Conservation (phyloP, 1,140 invertebrate genomes). For the Dermatophagoides farinae region DNA sequence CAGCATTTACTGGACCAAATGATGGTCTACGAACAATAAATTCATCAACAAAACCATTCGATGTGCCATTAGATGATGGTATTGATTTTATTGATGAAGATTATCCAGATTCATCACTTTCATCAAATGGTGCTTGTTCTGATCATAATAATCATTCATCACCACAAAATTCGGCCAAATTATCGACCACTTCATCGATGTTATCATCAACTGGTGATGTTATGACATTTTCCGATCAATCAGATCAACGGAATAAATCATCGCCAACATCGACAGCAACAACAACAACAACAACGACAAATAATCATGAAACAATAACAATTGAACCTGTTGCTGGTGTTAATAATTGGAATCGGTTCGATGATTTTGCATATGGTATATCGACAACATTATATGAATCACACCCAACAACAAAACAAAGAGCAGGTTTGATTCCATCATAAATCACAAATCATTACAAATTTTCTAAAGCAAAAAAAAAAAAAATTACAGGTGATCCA, state of each 20-base stretch:
- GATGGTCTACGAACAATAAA: constrained; percentile 48
- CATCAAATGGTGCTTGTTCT: not conserved
- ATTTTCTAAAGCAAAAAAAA: not conserved
- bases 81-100: constrained; percentile 47
- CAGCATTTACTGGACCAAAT: constrained; percentile 50
- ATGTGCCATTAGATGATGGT: constrained; percentile 38
- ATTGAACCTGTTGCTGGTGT: constrained; percentile 34
- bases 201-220: not conserved
- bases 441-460: not conserved
- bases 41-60: constrained; percentile 24
- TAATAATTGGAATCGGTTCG: constrained; percentile 42
- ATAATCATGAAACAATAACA: not conserved
- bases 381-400: constrained; percentile 51
- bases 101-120: constrained; percentile 13
- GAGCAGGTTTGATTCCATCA: constrained; percentile 30
- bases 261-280: not conserved
- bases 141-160: not conserved
- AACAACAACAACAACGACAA: not conserved
- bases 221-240: not conserved
- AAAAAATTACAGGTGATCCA: constrained; percentile 42
- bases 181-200: not conserved
- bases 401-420: constrained; percentile 47
- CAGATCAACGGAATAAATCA: not conserved
- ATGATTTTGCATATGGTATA: constrained; percentile 42
- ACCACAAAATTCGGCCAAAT: not conserved